These are phyloP conservation scores for Epinotia demarniana DNA, from an alignment of 2,888 invertebrate species.

Conservation along the genomic window DNA sequence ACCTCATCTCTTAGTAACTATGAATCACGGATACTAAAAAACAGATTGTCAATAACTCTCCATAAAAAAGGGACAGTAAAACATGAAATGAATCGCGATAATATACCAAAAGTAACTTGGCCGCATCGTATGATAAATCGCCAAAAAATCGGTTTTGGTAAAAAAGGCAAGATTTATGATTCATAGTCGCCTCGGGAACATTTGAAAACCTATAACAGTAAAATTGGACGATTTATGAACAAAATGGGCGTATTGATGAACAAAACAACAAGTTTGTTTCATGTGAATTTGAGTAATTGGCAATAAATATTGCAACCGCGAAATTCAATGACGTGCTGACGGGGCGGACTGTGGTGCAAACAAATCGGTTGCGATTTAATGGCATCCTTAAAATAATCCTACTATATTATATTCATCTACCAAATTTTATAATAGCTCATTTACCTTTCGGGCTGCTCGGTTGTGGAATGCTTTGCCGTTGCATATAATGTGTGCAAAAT, in stretches of 20 bases:
- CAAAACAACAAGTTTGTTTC: conserved; percentile 52
- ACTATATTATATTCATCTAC: no score
- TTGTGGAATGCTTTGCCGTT: no score
- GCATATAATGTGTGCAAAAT: no score
- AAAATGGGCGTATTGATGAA: conserved; percentile 49
- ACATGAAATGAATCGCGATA: conserved; percentile 30
- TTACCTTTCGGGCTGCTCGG: no score
- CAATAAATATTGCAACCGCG: conserved; percentile 36
- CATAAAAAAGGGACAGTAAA: conserved; percentile 7
- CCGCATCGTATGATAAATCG: conserved; percentile 43
- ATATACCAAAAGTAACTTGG: conserved; percentile 40
- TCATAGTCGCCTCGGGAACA: conserved; percentile 50
- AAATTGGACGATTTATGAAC: conserved; percentile 59
- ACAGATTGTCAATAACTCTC: not conserved
- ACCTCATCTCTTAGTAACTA: no score
- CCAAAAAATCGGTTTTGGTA: conserved; percentile 46
- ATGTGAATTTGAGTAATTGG: conserved; percentile 54
- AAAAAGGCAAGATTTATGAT: conserved; percentile 57
- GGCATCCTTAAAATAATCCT: not conserved
- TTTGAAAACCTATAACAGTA: conserved; percentile 57
- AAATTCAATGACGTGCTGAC: not conserved
- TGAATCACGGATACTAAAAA: no score
- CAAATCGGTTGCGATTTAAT: not conserved
- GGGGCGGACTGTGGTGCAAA: not conserved
- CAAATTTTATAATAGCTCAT: no score